These are phyloP conservation scores for Acanthis flammea DNA, from an alignment of 2,797 vertebrate species.

Conservation along the genomic window DNA sequence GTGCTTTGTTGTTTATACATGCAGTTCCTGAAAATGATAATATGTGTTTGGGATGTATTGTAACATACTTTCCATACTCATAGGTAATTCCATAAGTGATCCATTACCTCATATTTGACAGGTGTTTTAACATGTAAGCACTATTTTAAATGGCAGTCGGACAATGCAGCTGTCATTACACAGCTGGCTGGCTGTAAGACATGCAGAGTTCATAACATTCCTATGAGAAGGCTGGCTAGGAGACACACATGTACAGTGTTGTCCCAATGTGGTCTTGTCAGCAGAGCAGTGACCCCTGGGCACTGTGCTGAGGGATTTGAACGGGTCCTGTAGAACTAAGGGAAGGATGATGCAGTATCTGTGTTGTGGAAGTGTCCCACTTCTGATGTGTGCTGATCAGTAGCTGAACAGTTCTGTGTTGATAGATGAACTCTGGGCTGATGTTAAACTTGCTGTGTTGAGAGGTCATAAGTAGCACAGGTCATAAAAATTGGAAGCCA, in stretches of 20 bases:
- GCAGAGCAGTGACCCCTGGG: not conserved
- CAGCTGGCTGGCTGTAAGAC: not conserved
- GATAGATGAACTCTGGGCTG: not conserved
- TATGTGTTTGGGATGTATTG: not conserved
- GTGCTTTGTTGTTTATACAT: not conserved
- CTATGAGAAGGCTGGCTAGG: not conserved
- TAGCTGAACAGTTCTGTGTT: not conserved
- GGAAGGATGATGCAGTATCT: not conserved
- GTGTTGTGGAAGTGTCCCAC: not conserved
- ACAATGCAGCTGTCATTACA: not conserved
- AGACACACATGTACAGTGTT: not conserved
- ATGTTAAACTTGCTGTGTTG: not conserved
- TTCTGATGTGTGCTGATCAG: not conserved
- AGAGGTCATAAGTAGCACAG: not conserved
- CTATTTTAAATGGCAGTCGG: not conserved
- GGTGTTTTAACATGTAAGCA: not conserved
- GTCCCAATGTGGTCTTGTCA: not conserved
- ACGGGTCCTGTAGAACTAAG: not conserved
- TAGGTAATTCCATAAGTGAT: not conserved
- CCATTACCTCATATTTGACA: not conserved
- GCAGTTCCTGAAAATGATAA: not conserved
- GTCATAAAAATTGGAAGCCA: not conserved
- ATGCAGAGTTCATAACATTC: fast-evolving
- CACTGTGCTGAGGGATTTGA: not conserved
- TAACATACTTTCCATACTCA: not conserved